Evolutionary conservation across 2,113 vertebrate genomes (phyloP).

Genomic region (Herpailurus yagouaroundi): DNA sequence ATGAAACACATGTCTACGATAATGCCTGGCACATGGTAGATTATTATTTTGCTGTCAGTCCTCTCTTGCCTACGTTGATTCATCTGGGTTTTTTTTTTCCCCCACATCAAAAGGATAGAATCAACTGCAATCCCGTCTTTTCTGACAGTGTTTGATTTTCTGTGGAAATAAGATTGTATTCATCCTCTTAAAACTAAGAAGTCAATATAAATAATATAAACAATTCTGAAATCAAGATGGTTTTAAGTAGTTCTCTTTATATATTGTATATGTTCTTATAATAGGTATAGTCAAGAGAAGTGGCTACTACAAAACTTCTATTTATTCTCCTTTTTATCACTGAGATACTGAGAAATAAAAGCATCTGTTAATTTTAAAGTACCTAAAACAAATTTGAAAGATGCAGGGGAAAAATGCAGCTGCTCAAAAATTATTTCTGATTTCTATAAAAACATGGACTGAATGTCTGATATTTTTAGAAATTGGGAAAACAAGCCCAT

Average conservation of each 20-base stretch:
- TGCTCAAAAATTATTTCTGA: conserved; percentile 43
- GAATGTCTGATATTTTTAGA: conserved; percentile 46
- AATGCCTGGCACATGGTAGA: not conserved
- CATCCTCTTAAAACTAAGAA: not conserved
- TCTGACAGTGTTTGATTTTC: not conserved
- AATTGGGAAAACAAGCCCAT: conserved; percentile 23
- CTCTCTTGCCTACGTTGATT: not conserved
- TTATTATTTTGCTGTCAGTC: not conserved
- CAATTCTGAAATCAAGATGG: conserved; percentile 63
- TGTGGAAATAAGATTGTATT: not conserved
- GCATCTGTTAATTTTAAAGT: conserved; percentile 43
- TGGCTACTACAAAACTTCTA: not conserved
- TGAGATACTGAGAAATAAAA: conserved; percentile 11
- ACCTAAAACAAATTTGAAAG: conserved; percentile 29
- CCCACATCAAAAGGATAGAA: not conserved
- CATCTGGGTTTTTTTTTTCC: not conserved
- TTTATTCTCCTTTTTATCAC: conserved; percentile 2
- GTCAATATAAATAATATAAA: conserved; percentile 47
- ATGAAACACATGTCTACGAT: not conserved
- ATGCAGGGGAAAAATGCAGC: not conserved
- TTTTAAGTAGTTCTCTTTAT: conserved; percentile 19
- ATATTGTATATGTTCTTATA: conserved; percentile 25
- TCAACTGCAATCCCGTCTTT: not conserved
- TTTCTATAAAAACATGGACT: conserved; percentile 38
- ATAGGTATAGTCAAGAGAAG: not conserved